Evolutionary conservation across 2,888 invertebrate species (phyloP), one percentile per base, ranked within the genome.

Genomic region (Miltochrista miniata): DNA sequence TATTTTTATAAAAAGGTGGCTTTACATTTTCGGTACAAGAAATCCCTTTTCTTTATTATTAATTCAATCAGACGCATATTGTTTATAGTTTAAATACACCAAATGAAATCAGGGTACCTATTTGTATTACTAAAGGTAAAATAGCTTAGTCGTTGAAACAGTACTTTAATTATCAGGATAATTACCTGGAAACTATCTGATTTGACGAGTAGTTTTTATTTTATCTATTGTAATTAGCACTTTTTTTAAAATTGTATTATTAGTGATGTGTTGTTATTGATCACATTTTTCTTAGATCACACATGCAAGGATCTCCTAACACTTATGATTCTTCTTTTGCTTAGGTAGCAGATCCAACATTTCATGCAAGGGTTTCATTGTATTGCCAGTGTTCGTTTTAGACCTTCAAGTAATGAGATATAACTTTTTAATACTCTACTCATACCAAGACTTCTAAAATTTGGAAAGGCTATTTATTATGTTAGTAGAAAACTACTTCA

Each of bases 21-120:
- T n/a, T n/a, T n/a, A n/a, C n/a, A n/a, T n/a, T n/a, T n/a, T n/a
- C n/a, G n/a, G n/a, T n/a, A n/a, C n/a, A n/a, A n/a, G n/a, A n/a
- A n/a, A n/a, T n/a, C n/a, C n/a, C n/a, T n/a, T n/a, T n/a, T n/a
- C n/a, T n/a, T n/a, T n/a, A n/a, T 24, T 24, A 31, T 31, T 31
- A 31, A 14, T 14, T 24, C 18, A 31, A 38, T 54, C 50, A 54
- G 64, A 63, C 58, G 56, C 64, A 41, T 63, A 68, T 58, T 71
- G 68, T 72, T 63, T 66, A 62, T 60, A 64, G 60, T 70, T 71
- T 76, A 75, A 75, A 69, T 74, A 81, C 81, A 83, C 79, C 75
- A 71, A 68, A 64, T 67, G 54, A 69, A 57, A 56, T 56, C 54
- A 59, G 62, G 31, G 31, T 31, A 31, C 56, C 55, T 61, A 45